Evolutionary conservation across 2,797 vertebrate genomes (phyloP), one percentile per base, ranked within the genome.

Genomic region (Poeciliopsis presidionis): DNA sequence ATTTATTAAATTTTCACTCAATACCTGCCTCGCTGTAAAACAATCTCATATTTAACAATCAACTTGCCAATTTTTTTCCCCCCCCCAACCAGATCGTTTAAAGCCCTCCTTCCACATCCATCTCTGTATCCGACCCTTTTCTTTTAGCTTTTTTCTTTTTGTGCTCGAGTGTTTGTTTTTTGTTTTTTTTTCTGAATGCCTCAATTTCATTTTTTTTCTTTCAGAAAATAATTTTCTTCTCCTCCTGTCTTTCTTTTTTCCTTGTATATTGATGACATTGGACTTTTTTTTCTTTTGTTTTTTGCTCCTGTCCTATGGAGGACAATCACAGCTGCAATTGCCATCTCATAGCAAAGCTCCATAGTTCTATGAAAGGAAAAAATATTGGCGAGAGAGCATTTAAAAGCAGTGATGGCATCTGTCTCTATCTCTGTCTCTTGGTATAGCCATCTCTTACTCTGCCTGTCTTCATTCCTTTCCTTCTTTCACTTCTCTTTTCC

Each of bases 21-120:
- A 93, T 94, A 92, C 92, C 94, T 91, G 92, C 91, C 91, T 81
- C 39, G 67, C 93, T 92, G 92, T 95, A 94, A 94, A 95, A 94
- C 92, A 93, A 92, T 95, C 93, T 95, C 93, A 95, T 94, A 95
- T 95, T 95, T 94, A 95, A 94, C 93, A 94, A 94, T 94, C 86
- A 91, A 80, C 88, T 80, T 76, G 77, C 73, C 73, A 28, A 0
- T 83, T 72, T 79, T 82, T 84, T 61, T 33, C 47, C 49, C 57
- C 22, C 57, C 57, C 22, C 57, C 36, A 25, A 28, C 41, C 78
- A 36, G 72, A 69, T 87, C 78, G 81, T 78, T 80, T 84, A 86
- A 59, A 79, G 16, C 59, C 73, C 77, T n/a, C 80, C 76, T 67
- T 46, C 65, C 80, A 72, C 65, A 78, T 86, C 78, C 77, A 73